Evolutionary conservation across 1,140 invertebrate species (phyloP).

Genomic region (Temnothorax curvispinosus): DNA sequence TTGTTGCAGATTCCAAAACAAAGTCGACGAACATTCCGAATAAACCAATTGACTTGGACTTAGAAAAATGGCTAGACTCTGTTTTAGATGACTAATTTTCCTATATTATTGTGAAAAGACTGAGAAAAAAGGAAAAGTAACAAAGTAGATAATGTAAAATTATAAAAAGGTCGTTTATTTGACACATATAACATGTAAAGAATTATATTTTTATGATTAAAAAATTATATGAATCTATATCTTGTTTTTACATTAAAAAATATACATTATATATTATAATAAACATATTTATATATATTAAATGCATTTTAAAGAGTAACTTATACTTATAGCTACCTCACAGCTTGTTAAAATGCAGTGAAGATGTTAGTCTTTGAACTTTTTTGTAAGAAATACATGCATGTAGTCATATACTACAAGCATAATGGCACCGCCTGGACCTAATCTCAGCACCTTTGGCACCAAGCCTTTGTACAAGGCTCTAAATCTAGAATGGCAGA

Average conservation of each 20-base stretch:
- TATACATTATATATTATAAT: neutral
- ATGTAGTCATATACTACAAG: slow-evolving; percentile 94
- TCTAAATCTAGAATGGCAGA: slow-evolving; percentile 87
- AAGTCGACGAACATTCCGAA: slow-evolving; percentile 55
- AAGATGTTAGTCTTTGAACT: slow-evolving; percentile 10
- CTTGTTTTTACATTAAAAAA: neutral
- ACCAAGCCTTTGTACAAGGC: slow-evolving; percentile 96
- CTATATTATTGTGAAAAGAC: neutral
- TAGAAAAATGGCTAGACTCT: slow-evolving; percentile 82
- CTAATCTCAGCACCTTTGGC: slow-evolving; percentile 95
- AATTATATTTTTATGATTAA: slow-evolving; percentile 50
- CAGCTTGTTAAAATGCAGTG: slow-evolving; percentile 14
- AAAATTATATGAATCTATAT: slow-evolving; percentile 34
- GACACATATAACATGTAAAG: slow-evolving; percentile 46
- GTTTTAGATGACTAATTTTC: slow-evolving; percentile 78
- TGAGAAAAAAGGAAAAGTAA: slow-evolving; percentile 18
- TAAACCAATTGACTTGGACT: slow-evolving; percentile 76
- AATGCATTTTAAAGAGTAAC: neutral
- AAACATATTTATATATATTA: neutral
- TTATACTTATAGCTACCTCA: slow-evolving; percentile 23
- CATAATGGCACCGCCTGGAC: slow-evolving; percentile 97
- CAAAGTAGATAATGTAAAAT: slow-evolving; percentile 34
- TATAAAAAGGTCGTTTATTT: slow-evolving; percentile 28
- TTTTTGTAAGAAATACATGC: slow-evolving; percentile 82
- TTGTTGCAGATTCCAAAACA: slow-evolving; percentile 72